Conservation (phyloP, 2,888 invertebrate genomes). For the Drepana falcataria region DNA sequence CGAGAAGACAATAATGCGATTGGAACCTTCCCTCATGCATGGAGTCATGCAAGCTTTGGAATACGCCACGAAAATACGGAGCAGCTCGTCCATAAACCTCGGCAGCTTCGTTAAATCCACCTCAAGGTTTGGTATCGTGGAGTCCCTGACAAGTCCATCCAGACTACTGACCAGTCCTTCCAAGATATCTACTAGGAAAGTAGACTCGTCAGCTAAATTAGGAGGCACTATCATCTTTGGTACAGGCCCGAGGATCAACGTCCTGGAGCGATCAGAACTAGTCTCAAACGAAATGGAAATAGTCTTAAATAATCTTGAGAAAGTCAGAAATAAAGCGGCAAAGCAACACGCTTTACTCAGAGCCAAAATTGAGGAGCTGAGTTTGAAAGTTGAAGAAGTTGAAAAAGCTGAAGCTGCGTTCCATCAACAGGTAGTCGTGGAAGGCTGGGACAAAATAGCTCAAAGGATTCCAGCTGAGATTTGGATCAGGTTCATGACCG, state of each 20-base stretch:
- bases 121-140: constrained; percentile 40
- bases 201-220: constrained; percentile 53
- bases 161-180: constrained; percentile 41
- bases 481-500: constrained; percentile 78
- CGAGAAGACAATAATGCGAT: constrained; percentile 61
- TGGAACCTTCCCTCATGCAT: constrained; percentile 64
- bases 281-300: constrained; percentile 71
- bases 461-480: constrained; percentile 81
- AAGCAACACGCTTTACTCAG: constrained; percentile 59
- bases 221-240: constrained; percentile 53
- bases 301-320: constrained; percentile 43
- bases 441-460: constrained; percentile 77
- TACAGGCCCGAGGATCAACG: constrained; percentile 63
- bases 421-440: constrained; percentile 68
- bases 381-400: constrained; percentile 68
- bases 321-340: constrained; percentile 41
- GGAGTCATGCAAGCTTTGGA: constrained; percentile 67
- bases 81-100: constrained; percentile 35
- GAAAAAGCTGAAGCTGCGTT: constrained; percentile 60
- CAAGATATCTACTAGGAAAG: constrained; percentile 42
- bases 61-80: constrained; percentile 50
- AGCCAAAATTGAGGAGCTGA: constrained; percentile 78
- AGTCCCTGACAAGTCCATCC: constrained; percentile 43
- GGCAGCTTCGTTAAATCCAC: constrained; percentile 48
- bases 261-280: constrained; percentile 72